Evolutionary conservation across 1,140 invertebrate species (phyloP).

Genomic region (Littorina saxatilis): DNA sequence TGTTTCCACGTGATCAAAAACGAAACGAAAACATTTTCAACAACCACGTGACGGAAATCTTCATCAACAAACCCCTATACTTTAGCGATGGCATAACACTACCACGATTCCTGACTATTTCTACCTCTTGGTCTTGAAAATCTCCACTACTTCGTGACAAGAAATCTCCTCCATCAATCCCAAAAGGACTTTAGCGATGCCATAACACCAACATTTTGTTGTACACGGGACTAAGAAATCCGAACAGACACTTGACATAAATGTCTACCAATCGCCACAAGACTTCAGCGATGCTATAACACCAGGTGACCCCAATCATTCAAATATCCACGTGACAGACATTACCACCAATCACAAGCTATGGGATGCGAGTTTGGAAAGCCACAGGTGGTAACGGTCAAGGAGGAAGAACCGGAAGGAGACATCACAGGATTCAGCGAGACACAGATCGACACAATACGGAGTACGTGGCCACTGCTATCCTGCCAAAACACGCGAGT

Average conservation of each 20-base stretch:
- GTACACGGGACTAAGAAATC: not conserved
- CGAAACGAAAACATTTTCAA: too few relatives aligned
- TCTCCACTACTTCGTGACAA: too few relatives aligned
- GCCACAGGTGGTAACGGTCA: slow-evolving; percentile 42
- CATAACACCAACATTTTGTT: not conserved
- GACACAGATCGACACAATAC: slow-evolving; percentile 59
- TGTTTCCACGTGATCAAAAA: too few relatives aligned
- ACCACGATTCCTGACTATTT: too few relatives aligned
- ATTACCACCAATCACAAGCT: not conserved
- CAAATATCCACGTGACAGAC: not conserved
- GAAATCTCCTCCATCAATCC: too few relatives aligned
- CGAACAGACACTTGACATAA: not conserved
- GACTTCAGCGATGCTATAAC: not conserved
- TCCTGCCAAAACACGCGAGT: slow-evolving; percentile 47
- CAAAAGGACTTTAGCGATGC: not conserved
- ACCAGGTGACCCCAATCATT: not conserved
- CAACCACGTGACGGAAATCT: too few relatives aligned
- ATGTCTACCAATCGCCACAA: not conserved
- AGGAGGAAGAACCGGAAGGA: slow-evolving; percentile 38
- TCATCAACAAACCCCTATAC: too few relatives aligned
- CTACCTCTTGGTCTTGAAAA: too few relatives aligned
- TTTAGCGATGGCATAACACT: too few relatives aligned
- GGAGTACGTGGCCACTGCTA: slow-evolving; percentile 64
- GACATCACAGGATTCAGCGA: slow-evolving; percentile 53
- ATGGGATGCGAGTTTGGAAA: slow-evolving; percentile 63